These are phyloP conservation scores for Morelia viridis DNA, from an alignment of 2,797 vertebrate species.

Conservation along the genomic window DNA sequence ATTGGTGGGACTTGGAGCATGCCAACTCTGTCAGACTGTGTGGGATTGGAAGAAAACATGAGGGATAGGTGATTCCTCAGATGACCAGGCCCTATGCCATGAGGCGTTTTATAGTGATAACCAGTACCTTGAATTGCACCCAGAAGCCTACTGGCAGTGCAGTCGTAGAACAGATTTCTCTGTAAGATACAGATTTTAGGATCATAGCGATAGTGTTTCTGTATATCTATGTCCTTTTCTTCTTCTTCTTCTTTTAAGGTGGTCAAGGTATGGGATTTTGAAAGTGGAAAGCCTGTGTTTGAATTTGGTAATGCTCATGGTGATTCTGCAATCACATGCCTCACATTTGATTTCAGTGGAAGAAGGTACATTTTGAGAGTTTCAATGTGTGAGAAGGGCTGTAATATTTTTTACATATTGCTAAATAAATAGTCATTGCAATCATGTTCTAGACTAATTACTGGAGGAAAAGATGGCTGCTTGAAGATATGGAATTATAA, in stretches of 20 bases:
- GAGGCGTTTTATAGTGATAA: neutral
- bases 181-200: neutral
- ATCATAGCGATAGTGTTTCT: neutral
- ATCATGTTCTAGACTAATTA: slow-evolving; percentile 70
- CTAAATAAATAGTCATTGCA: neutral
- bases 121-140: neutral
- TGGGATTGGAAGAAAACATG: neutral
- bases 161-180: neutral
- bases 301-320: slow-evolving; percentile 73
- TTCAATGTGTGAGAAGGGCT: neutral
- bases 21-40: neutral
- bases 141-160: too few relatives aligned
- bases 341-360: slow-evolving; percentile 76
- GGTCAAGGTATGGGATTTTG: slow-evolving; percentile 80
- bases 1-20: neutral
- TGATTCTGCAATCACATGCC: slow-evolving; percentile 72
- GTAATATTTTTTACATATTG: neutral
- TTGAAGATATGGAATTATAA: slow-evolving; percentile 80
- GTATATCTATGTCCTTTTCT: neutral
- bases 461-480: slow-evolving; percentile 75
- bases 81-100: neutral
- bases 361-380: slow-evolving; percentile 67
- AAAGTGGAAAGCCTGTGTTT: slow-evolving; percentile 74
- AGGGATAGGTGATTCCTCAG: neutral
- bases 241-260: slow-evolving; percentile 56